Evolutionary conservation across 2,113 vertebrate species (phyloP).

Genomic region (Epinephelus moara): DNA sequence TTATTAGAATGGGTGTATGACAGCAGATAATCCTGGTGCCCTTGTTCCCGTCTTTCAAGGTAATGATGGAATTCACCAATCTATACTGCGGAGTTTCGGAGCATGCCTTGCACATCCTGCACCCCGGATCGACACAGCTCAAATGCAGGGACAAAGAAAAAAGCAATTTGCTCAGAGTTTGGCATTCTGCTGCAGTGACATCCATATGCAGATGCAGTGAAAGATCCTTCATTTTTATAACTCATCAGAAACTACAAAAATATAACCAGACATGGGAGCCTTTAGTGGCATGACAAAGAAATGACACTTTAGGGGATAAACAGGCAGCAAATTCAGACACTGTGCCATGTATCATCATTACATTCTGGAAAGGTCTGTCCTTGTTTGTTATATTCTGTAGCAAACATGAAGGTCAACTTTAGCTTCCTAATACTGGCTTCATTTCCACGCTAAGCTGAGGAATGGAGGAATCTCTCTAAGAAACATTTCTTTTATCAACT

Average conservation of each 20-base stretch:
- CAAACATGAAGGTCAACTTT: conserved; percentile 19
- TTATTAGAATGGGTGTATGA: conserved; percentile 79
- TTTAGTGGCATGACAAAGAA: conserved; percentile 24
- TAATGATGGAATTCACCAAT: conserved; percentile 76
- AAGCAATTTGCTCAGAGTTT: conserved; percentile 35
- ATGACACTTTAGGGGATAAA: conserved; percentile 42
- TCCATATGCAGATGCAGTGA: conserved; percentile 50
- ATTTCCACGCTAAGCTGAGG: conserved; percentile 54
- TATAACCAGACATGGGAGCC: conserved; percentile 22
- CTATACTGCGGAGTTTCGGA: conserved; percentile 54
- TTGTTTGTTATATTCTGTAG: conserved; percentile 40
- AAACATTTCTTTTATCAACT: conserved; percentile 61
- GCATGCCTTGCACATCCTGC: conserved; percentile 28
- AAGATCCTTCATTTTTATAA: conserved; percentile 35
- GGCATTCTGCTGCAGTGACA: conserved; percentile 40
- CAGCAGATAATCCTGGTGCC: conserved; percentile 74
- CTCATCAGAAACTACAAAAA: conserved; percentile 44
- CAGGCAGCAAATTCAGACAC: conserved; percentile 30
- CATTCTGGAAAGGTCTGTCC: conserved; percentile 45
- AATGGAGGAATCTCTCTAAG: conserved; percentile 40
- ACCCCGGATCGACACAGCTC: conserved; percentile 35
- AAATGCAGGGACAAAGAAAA: conserved; percentile 49
- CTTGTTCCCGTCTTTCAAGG: conserved; percentile 81
- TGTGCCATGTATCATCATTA: conserved; percentile 50
- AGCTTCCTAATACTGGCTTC: conserved; percentile 41